Evolutionary conservation across 2,888 invertebrate species (phyloP).

Genomic region (Tenthredo mesomela): DNA sequence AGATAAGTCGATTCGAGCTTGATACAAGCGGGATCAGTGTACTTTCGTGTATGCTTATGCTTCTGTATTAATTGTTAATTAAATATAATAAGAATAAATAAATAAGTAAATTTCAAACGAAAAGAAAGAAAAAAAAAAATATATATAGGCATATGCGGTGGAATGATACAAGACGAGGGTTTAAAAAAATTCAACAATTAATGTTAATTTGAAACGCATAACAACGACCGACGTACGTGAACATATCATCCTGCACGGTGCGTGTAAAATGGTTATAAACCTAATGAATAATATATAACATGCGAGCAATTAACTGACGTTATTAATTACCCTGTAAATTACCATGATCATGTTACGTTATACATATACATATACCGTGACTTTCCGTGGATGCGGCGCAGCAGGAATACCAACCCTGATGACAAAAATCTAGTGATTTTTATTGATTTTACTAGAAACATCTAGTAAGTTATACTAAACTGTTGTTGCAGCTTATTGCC

Average conservation of each 20-base stretch:
- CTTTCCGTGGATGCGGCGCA: too few species aligned
- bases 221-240: background rate
- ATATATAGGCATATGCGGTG: too few species aligned
- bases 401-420: too few species aligned
- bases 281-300: slow-evolving; percentile 45
- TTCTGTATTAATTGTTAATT: background rate
- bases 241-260: background rate
- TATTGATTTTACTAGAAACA: too few species aligned
- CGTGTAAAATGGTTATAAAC: slow-evolving; percentile 7
- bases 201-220: background rate
- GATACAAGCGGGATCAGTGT: background rate
- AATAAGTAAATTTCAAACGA: too few species aligned
- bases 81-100: background rate
- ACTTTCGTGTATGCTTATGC: background rate
- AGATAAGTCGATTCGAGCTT: background rate
- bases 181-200: slow-evolving; percentile 6
- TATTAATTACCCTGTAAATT: slow-evolving; percentile 23
- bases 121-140: too few species aligned
- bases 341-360: background rate
- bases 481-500: too few species aligned
- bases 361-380: too few species aligned
- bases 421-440: too few species aligned
- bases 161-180: too few species aligned
- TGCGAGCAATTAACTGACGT: slow-evolving; percentile 36
- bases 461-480: too few species aligned